Base-by-base conservation (phyloP, 1,140 invertebrate genomes). In the Coenobita brevimanus region DNA sequence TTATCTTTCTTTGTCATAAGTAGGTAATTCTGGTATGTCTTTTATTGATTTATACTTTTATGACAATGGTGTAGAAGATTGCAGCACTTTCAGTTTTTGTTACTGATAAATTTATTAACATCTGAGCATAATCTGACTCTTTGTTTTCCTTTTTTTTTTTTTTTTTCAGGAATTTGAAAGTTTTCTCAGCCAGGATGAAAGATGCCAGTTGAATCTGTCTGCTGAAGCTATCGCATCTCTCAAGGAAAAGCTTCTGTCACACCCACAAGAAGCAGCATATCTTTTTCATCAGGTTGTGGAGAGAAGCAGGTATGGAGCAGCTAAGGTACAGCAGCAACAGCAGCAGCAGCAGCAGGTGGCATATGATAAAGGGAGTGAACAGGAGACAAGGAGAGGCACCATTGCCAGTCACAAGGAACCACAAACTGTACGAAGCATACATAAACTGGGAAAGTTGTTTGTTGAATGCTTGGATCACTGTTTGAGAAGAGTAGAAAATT, bases 381-480 rank as follows among this genome's bases (percentile, higher is more conserved):
- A 6, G 46, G 46, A 50, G 46, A 50, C 6, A 50, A 50, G 46
- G 36, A 71, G 27, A 27, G 36, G 30, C n/a, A 30, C 2, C 17
- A 15, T 3, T 71, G 30, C 17, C 15, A 71, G 1, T 6, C 15
- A 33, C 24, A 15, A 3, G 21, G 33, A 13, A 33, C 33, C 67
- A 27, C 15, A 15, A 15, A 3, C 17, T 46, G 30, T n/a, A 17
- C 33, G 33, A 60, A 30, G 46, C 54, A 27, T n/a, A 21, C 36
- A 43, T 36, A 69, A 57, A 24, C 8, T 81, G 13, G 38, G 30
- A 36, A 71, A 67, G 10, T 3, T 73, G n/a, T 80, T 73, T n/a
- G 38, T 57, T 13, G 85, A 87, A 41, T 81, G 85, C 50, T 57
- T 87, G 21, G 85, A 87, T 27, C 85, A 87, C 67, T 80, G 76